Conservation (phyloP, 2,113 vertebrate species). For the Calyptommatus sinebrachiatus region DNA sequence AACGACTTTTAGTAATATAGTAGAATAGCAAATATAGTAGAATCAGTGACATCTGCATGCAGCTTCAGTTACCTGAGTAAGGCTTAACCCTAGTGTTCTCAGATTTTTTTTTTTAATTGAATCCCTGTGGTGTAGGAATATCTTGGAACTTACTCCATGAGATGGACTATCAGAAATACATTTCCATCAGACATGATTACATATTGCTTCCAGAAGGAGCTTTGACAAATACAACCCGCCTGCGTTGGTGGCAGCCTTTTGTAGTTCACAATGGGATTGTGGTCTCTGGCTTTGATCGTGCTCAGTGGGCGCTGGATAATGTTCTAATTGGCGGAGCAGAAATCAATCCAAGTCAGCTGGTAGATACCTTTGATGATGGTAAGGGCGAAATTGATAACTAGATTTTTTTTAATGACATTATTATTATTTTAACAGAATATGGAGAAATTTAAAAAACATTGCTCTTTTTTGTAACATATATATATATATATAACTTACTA, state of each 20-base stretch:
- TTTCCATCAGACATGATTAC: slow-evolving; percentile 91
- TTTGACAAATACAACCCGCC: slow-evolving; percentile 89
- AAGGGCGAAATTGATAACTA: slow-evolving; percentile 41
- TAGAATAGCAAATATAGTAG: too few species aligned
- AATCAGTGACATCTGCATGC: not conserved
- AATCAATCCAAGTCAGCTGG: slow-evolving; percentile 93
- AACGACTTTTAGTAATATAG: too few species aligned
- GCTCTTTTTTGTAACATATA: not conserved
- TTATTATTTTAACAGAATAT: not conserved
- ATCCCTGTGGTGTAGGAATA: slow-evolving; percentile 76
- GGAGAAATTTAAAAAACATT: not conserved
- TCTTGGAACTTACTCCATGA: slow-evolving; percentile 95
- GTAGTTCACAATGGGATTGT: slow-evolving; percentile 83
- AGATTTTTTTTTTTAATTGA: slow-evolving; percentile 6
- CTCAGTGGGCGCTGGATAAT: slow-evolving; percentile 97
- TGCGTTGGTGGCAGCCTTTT: slow-evolving; percentile 98
- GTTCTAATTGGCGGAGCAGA: slow-evolving; percentile 94
- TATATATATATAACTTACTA: too few species aligned
- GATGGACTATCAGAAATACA: slow-evolving; percentile 98
- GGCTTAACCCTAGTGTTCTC: not conserved
- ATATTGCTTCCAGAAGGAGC: slow-evolving; percentile 88
- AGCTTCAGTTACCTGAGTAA: not conserved
- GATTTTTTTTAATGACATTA: not conserved
- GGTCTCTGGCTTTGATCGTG: slow-evolving; percentile 83
- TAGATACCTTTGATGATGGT: slow-evolving; percentile 96